phyloP scores from a whole-genome alignment of 2,888 invertebrate species.

The Idaea biselata region DNA sequence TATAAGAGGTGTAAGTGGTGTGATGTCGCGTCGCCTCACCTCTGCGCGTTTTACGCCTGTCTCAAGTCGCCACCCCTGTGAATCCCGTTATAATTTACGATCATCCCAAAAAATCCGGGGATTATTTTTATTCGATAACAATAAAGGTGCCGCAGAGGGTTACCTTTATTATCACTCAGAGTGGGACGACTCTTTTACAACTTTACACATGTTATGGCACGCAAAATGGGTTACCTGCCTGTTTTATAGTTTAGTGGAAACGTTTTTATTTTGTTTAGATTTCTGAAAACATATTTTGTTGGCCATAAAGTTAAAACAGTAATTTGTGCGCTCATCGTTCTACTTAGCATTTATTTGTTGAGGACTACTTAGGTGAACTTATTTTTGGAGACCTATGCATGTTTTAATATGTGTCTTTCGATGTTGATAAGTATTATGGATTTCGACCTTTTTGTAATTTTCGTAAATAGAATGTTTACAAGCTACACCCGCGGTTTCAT shows the following conservation, averaged over 20 bases:
- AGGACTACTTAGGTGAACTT: background rate
- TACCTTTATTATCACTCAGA: conserved; percentile 79
- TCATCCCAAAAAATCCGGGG: conserved; percentile 76
- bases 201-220: conserved; percentile 66
- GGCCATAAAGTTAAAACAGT: background rate
- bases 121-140: conserved; percentile 81
- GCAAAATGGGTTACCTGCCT: conserved; percentile 41
- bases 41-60: conserved; percentile 39
- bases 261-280: conserved; percentile 29
- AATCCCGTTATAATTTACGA: conserved; percentile 78
- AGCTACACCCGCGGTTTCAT: no score
- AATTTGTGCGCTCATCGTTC: background rate
- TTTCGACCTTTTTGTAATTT: no score
- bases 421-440: background rate
- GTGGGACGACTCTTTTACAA: conserved; percentile 69
- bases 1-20: conserved; percentile 11
- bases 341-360: background rate
- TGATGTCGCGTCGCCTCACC: conserved; percentile 21
- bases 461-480: no score
- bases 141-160: conserved; percentile 77
- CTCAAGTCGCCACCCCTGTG: conserved; percentile 46
- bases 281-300: background rate
- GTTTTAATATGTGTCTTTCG: background rate
- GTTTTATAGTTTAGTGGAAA: conserved; percentile 40
- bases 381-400: background rate